Evolutionary conservation across 2,113 vertebrate species (phyloP), one percentile per base, ranked within the genome.

Genomic region (Thamnophis sirtalis): DNA sequence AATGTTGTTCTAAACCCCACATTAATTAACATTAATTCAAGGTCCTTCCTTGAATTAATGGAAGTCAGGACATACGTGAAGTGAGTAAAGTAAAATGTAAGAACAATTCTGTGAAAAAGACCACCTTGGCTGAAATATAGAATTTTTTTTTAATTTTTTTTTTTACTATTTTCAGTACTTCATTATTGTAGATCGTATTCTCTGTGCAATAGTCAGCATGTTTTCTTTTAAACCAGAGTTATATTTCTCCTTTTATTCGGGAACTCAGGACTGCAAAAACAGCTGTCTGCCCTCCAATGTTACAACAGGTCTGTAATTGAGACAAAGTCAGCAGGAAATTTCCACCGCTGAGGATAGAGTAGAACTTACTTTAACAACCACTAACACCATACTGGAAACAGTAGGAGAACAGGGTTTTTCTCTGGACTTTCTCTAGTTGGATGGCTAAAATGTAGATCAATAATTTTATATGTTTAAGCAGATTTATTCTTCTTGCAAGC

Each of bases 401-500:
- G 15, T n/a, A 87, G 50, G 50, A 19, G 15, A 53, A 9, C 13
- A 53, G 49, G 3, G 26, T 15, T 87, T 19, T 19, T 28, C 50
- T 87, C 50, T 80, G 33, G 43, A 43, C 17, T 43, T 80, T 80
- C 33, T 38, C 73, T 80, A 43, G 43, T 17, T 21, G 6, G 33
- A 22, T n/a, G 1, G 9, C 33, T 33, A 55, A 88, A 43, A 11
- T 56, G 87, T 80, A 43, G 7, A 80, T 1, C 73, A 43, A 43
- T 43, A 43, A 80, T 21, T 38, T 21, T 80, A 68, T 80, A 80
- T 19, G 17, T 9, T 43, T 80, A 80, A 43, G 33, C 1, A 5
- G 33, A 43, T 21, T 3, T 91, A 94, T 96, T 96, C 95, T 94
- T 95, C 86, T 68, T 95, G 80, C 63, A 92, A 95, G 86, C 92